Conservation (phyloP, 2,797 vertebrate genomes). For the Ptychobarbus kaznakovi region DNA sequence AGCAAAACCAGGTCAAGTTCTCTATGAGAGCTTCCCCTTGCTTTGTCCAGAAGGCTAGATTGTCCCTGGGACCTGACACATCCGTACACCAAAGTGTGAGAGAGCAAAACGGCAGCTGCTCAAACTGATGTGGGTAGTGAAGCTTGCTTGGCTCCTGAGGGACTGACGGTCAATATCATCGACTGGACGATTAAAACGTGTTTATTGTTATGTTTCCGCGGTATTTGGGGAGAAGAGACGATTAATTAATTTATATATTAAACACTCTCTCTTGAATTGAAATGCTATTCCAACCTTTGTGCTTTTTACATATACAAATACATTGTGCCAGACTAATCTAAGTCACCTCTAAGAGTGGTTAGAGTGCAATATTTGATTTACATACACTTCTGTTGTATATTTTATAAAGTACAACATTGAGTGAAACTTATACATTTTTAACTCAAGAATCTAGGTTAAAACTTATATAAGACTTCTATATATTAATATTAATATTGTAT, state of each 20-base stretch:
- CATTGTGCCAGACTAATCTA: neutral
- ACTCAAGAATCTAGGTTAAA: neutral
- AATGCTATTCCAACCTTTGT: neutral
- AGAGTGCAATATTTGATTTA: neutral
- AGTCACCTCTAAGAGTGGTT: neutral
- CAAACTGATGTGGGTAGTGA: conserved; percentile 40
- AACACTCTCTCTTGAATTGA: neutral
- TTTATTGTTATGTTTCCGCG: conserved; percentile 45
- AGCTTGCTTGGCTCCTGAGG: conserved; percentile 34
- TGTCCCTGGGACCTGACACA: conserved; percentile 19
- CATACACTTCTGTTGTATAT: neutral
- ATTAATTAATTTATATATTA: conserved; percentile 16
- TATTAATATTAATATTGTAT: neutral
- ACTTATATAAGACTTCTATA: neutral
- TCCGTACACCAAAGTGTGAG: conserved; percentile 33
- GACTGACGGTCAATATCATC: conserved; percentile 47
- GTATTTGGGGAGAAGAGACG: conserved; percentile 9
- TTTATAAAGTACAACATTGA: neutral
- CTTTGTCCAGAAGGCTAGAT: neutral
- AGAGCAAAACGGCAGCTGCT: conserved; percentile 15
- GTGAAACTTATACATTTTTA: neutral
- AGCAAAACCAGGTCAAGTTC: neutral
- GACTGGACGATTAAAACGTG: conserved; percentile 56
- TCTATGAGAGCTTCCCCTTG: neutral
- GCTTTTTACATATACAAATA: neutral